These are phyloP conservation scores for Gobio gobio DNA, from an alignment of 2,113 vertebrate genomes.

Conservation along the genomic window DNA sequence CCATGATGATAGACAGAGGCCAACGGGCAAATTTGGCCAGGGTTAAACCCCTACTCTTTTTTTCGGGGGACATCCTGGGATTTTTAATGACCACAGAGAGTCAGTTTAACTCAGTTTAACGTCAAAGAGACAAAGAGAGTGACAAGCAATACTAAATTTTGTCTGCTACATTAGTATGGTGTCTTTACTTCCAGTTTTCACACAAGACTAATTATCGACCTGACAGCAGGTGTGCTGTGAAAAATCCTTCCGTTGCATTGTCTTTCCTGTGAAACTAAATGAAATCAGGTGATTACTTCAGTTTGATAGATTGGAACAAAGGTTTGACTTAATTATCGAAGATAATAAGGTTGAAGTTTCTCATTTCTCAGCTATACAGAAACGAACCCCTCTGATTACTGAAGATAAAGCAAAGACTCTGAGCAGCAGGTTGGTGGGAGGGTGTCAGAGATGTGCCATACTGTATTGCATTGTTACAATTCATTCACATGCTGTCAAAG, in stretches of 20 bases:
- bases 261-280: constrained; percentile 31
- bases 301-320: background rate
- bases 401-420: constrained; percentile 6
- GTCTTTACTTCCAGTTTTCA: background rate
- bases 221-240: constrained; percentile 40
- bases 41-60: no score
- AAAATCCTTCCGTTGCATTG: background rate
- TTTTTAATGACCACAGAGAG: no score
- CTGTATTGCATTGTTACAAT: background rate
- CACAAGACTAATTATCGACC: constrained; percentile 35
- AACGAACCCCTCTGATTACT: background rate
- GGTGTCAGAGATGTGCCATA: background rate
- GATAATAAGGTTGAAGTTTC: background rate
- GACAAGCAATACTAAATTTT: background rate
- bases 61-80: no score
- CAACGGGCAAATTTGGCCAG: no score
- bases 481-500: background rate
- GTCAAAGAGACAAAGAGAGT: background rate
- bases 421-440: constrained; percentile 15
- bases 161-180: background rate
- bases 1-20: no score
- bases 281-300: constrained; percentile 39
- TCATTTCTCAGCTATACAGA: background rate
- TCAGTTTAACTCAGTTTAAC: no score
- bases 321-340: background rate